Base-by-base conservation (phyloP, 2,797 vertebrate species). In the Rhodeus uyekii region DNA sequence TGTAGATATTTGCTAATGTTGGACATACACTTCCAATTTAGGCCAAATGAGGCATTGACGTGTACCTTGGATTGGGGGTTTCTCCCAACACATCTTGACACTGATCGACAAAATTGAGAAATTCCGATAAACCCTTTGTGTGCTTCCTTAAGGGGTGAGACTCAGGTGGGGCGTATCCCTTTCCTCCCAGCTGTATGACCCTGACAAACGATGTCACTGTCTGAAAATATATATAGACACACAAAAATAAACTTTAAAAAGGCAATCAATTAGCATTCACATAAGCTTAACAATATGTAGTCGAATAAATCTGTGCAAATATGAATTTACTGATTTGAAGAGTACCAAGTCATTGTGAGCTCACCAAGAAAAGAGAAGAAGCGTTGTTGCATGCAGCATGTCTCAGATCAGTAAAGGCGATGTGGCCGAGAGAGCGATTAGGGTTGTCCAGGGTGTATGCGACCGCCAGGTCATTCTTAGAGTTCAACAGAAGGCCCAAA, bases 41-140 rank as follows among this genome's bases (percentile, higher is more conserved):
- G 2, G 32, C 1, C 8, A 64, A 22, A 64, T 10, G 5, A 27
- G 9, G 48, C 10, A 14, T 46, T 5, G 18, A 42, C 7, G 22
- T 3, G 0, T 96, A 99, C 98, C 97, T 96, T 89, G 97, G 93
- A 91, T 96, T 93, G 29, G 93, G 87, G 80, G 89, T 90, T 90
- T 98, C 96, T 87, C 97, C 97, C 81, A 99, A 85, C 76, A 98
- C 93, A 89, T 98, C 97, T 83, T 97, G 94, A 87, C 99, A 90
- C 86, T 95, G 95, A 92, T 99, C 97, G 29, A 96, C 89, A 89
- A 99, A 98, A 90, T 95, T 92, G 90, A 99, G 94, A 42, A 97
- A 96, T 82, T 92, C 90, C 7, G 92, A 95, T 85, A 99, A 92
- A 32, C 96, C 98, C 88, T 99, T 98, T 22, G 96, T 27, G 48